Conservation (phyloP, 2,888 invertebrate genomes). For the Zhuqinia jingwanae region DNA sequence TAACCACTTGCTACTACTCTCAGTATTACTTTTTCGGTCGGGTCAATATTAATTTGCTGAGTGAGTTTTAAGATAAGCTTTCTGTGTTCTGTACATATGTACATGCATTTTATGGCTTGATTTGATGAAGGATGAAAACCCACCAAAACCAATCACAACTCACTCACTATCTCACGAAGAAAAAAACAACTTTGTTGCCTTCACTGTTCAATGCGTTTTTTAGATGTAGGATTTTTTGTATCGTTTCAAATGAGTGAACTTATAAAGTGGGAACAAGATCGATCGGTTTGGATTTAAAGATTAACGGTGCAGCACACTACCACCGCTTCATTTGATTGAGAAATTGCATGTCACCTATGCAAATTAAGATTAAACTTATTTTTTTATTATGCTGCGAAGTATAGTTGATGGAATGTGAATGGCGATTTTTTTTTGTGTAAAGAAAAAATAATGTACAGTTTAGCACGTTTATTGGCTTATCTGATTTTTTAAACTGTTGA, state of each 20-base stretch:
- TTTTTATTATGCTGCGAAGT: too few species aligned
- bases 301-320: neutral
- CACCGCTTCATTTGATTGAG: neutral
- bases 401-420: neutral
- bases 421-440: neutral
- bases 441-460: neutral
- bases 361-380: neutral
- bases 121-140: neutral
- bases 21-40: neutral
- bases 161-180: too few species aligned
- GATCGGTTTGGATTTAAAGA: neutral
- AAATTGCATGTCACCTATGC: slow-evolving; percentile 27
- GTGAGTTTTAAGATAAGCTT: neutral
- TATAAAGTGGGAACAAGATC: neutral
- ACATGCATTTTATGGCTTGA: too few species aligned
- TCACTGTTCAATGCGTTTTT: too few species aligned
- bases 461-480: too few species aligned
- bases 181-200: too few species aligned
- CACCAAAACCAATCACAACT: too few species aligned
- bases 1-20: slow-evolving; percentile 16
- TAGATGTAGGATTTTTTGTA: too few species aligned
- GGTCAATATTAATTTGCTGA: slow-evolving; percentile 31
- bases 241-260: too few species aligned
- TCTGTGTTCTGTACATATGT: too few species aligned
- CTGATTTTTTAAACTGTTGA: too few species aligned